Conservation (phyloP, 2,113 vertebrate genomes). For the Dryoscopus gambensis region DNA sequence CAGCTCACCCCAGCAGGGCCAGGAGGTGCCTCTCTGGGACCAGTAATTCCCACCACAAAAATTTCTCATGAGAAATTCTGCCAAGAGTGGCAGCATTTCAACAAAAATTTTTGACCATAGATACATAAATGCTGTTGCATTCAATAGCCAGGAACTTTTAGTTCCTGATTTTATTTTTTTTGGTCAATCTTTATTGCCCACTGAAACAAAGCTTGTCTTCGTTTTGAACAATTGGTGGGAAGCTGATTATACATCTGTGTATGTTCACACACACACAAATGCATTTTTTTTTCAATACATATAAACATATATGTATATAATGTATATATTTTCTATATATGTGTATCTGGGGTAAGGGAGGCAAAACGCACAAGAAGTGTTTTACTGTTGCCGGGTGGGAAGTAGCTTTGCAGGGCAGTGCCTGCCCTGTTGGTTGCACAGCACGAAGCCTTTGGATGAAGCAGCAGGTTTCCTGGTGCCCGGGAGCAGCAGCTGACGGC, state of each 20-base stretch:
- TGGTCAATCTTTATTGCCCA: fast-evolving
- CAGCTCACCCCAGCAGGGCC: background rate
- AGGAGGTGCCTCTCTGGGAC: background rate
- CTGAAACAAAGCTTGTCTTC: background rate
- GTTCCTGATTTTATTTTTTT: background rate
- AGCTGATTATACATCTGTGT: background rate
- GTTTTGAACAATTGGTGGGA: background rate
- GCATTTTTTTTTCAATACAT: too few species aligned
- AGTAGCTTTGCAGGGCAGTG: background rate
- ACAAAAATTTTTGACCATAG: background rate
- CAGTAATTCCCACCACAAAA: background rate
- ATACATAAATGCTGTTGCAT: background rate
- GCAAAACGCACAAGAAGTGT: background rate
- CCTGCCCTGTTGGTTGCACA: background rate
- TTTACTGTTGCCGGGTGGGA: background rate
- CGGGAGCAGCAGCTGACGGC: background rate
- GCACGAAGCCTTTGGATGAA: background rate
- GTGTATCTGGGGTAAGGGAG: background rate
- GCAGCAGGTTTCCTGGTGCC: background rate
- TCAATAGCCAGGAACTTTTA: background rate
- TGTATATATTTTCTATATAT: background rate
- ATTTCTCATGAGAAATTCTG: background rate
- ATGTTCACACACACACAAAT: background rate
- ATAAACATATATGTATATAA: background rate
- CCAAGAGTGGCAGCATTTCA: background rate